These are phyloP conservation scores for Nasonia giraulti DNA, from an alignment of 1,140 invertebrate species.

Conservation along the genomic window DNA sequence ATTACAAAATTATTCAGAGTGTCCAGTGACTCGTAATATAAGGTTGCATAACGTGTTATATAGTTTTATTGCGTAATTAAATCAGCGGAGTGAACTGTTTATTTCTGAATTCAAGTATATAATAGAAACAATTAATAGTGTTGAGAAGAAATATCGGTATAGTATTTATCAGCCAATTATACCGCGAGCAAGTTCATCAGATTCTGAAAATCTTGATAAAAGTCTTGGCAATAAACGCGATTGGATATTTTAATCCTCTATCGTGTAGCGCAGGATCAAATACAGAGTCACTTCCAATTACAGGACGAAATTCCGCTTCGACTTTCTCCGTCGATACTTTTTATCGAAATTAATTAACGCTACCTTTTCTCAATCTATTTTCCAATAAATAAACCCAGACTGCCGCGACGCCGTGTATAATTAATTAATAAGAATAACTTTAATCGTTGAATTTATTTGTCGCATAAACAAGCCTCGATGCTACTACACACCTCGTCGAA, in stretches of 20 bases:
- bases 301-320: background rate
- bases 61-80: background rate
- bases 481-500: background rate
- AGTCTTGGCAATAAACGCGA: slow-evolving; percentile 24
- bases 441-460: slow-evolving; percentile 19
- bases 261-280: slow-evolving; percentile 13
- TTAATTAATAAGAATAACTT: slow-evolving; percentile 8
- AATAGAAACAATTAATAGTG: too few relatives aligned
- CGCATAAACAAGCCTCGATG: slow-evolving; percentile 12
- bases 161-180: slow-evolving; percentile 30
- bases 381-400: background rate
- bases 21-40: too few relatives aligned
- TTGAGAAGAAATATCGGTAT: background rate
- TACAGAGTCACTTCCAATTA: slow-evolving; percentile 32
- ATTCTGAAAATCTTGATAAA: slow-evolving; percentile 29
- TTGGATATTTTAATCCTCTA: slow-evolving; percentile 24
- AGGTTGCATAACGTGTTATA: too few relatives aligned
- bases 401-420: background rate
- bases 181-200: slow-evolving; percentile 26
- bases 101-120: background rate
- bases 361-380: background rate
- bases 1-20: background rate
- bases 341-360: slow-evolving; percentile 9
- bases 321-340: background rate
- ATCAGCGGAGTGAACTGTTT: background rate